Percentiles rank a stretch among this genome's conserved stretches.
Evolutionary conservation across 2,797 vertebrate genomes (phyloP).

Genomic region (Dendrocincla fuliginosa): DNA sequence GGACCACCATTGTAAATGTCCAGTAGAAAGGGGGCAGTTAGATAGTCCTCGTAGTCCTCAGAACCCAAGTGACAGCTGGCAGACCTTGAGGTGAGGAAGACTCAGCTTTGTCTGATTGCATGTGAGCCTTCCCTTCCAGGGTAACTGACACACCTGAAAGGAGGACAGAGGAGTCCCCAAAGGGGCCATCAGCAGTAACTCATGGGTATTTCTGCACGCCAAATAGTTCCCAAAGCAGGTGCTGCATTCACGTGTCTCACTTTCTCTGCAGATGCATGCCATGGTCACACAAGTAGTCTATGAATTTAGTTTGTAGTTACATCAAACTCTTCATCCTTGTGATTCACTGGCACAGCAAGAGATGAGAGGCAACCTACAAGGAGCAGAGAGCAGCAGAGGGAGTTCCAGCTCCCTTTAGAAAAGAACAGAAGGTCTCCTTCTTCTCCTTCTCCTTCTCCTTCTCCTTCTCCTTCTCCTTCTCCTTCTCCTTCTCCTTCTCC

Average conservation of each 20-base stretch:
- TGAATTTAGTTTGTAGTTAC: background rate
- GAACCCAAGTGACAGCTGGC: background rate
- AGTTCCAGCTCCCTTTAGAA: background rate
- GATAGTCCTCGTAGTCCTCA: background rate
- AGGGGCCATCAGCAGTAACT: background rate
- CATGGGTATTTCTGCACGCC: background rate
- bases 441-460: background rate
- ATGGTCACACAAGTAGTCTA: background rate
- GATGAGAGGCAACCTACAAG: background rate
- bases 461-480: background rate
- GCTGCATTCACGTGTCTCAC: background rate
- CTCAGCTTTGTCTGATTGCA: background rate
- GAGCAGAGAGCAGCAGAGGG: background rate
- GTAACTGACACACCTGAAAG: background rate
- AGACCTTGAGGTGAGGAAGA: background rate
- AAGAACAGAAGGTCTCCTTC: background rate
- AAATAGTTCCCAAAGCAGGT: background rate
- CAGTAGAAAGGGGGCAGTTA: background rate
- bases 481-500: background rate
- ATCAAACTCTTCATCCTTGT: background rate
- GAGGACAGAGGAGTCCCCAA: background rate
- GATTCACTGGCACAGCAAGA: background rate
- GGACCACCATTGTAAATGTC: accelerated
- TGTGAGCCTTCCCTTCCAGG: background rate
- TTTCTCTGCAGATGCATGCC: background rate